Evolutionary conservation across 1,140 invertebrate species (phyloP), one percentile per base, ranked within the genome.

Genomic region (Monochamus saltuarius): DNA sequence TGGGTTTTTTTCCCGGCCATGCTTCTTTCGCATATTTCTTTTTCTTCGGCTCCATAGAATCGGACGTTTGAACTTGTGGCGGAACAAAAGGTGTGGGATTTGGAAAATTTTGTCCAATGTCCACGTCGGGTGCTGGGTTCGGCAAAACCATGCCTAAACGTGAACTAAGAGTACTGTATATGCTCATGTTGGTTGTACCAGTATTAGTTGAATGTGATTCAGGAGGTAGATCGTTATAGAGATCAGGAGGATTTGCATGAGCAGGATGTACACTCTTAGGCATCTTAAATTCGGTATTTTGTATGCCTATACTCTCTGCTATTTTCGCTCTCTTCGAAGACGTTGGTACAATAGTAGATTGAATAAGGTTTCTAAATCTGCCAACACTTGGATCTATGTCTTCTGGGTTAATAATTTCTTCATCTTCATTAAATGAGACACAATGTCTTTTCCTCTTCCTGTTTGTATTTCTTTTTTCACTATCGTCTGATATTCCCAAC

Each of bases 21-120:
- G 96, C 95, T 80, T 99, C 97, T 81, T 99, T 99, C 52, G 96
- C 97, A 76, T 99, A 99, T 80, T 99, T 99, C 85, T 99, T 99
- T 80, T 95, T 97, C 75, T 91, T 91, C 1, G 94, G 93, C 75
- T 94, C 92, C 70, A 80, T 77, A 8, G 75, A 66, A 43, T 76
- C 75, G 9, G 60, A 35, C 14, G 38, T 61, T 67, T 70, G 69
- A 61, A 74, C 60, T 65, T 80, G 80, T 1, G 73, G 67, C 9
- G 76, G 67, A 16, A 75, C 74, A 51, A 75, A 68, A 36, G 78
- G 71, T 13, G 79, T 75, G 35, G 73, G 66, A 8, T 76, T 62
- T 6, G 67, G 72, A 29, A 77, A 76, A 72, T 76, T 74, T 58
- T 84, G 77, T 66, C 83, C 75, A 71, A 89, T 83, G 56, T 94